A percentile compares a stretch with the other conserved stretches of the same genome.
These are phyloP conservation scores for Drosophila sulfurigaster DNA, from an alignment of 1,140 invertebrate genomes.

Conservation along the genomic window DNA sequence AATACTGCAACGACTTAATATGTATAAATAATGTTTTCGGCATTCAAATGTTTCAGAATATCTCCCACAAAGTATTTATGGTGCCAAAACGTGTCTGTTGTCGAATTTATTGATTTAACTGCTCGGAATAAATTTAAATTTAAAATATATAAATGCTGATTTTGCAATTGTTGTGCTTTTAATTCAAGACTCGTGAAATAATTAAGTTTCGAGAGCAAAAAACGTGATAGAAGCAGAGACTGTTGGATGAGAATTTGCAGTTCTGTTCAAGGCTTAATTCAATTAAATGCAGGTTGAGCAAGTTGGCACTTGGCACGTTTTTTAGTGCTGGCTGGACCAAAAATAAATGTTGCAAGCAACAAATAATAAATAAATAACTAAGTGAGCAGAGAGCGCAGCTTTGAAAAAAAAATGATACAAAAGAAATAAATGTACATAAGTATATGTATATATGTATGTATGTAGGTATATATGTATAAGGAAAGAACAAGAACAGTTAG, in stretches of 20 bases:
- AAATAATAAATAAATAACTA: conserved; percentile 78
- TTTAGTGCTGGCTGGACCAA: conserved; percentile 42
- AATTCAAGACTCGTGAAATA: neutral
- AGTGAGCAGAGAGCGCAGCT: conserved; percentile 24
- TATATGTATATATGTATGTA: neutral
- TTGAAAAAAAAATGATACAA: conserved; percentile 51
- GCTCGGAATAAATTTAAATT: neutral
- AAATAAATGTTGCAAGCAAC: conserved; percentile 68
- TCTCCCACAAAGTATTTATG: no score
- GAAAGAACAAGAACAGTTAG: conserved; percentile 24
- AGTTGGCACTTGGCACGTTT: conserved; percentile 30
- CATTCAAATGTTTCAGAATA: no score
- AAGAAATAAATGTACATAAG: conserved; percentile 13
- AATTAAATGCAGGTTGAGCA: conserved; percentile 44
- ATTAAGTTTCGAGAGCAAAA: neutral
- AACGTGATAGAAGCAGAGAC: neutral
- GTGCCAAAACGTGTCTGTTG: no score
- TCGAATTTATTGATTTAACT: no score
- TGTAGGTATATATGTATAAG: neutral
- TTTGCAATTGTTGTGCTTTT: neutral
- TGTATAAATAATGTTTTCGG: no score
- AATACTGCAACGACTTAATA: no score
- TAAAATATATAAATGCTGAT: neutral
- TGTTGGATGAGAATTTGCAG: conserved; percentile 1
- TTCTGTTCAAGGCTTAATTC: conserved; percentile 26